phyloP scores from a whole-genome alignment of 64 coral and sea anemone species.

The Pocillopora damicornis region DNA sequence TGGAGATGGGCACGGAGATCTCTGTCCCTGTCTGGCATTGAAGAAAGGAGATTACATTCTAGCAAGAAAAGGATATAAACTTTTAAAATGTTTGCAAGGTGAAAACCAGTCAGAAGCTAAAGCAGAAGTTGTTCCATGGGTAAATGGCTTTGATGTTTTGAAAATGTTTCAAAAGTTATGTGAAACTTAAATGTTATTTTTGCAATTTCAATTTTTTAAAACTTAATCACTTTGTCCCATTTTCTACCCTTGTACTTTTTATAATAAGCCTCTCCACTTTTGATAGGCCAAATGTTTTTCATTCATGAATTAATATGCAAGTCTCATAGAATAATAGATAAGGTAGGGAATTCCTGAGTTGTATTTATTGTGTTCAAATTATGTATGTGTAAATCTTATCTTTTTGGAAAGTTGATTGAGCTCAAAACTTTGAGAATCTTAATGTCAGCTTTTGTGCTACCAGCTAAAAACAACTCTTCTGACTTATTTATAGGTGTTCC shows the following conservation, averaged over 20 bases:
- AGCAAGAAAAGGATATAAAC: slow-evolving; percentile 73
- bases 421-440: neutral
- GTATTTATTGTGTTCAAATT: too few species aligned
- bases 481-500: too few species aligned
- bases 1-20: slow-evolving; percentile 89
- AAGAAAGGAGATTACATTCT: slow-evolving; percentile 52
- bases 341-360: too few species aligned
- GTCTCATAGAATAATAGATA: too few species aligned
- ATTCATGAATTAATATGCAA: too few species aligned
- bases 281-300: too few species aligned
- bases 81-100: slow-evolving; percentile 59
- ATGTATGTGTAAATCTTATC: too few species aligned
- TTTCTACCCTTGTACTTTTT: too few species aligned
- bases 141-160: slow-evolving; percentile 81
- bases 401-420: neutral
- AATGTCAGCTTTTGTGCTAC: neutral
- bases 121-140: slow-evolving; percentile 79
- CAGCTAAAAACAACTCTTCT: too few species aligned
- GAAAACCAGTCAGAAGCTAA: slow-evolving; percentile 32
- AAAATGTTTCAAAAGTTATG: slow-evolving; percentile 58
- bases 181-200: neutral
- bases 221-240: too few species aligned
- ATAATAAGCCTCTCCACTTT: too few species aligned
- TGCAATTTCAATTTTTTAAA: too few species aligned
- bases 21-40: slow-evolving; percentile 63